Base-by-base conservation (phyloP, 92 coral and sea anemone species). In the Pocillopora grandis region DNA sequence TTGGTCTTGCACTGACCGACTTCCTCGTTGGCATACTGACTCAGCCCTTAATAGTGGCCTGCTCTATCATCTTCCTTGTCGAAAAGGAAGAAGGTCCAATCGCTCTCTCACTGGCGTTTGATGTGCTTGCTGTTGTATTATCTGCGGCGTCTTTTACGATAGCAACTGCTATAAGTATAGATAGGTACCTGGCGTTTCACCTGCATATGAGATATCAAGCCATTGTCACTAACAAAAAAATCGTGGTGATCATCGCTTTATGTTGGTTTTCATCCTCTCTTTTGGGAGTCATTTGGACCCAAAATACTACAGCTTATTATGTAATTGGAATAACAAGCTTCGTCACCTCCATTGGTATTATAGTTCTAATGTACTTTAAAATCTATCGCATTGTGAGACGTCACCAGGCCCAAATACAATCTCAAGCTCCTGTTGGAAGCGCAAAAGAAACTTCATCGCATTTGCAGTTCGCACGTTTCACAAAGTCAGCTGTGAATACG, bases 181-280 rank as follows among this genome's bases (percentile, higher is more conserved):
- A 84, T 16, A 75, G 81, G 37, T 84, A 58, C 55, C 87, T 84
- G 18, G 76, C 65, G 12, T 74, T 84, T 36, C n/a, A 56, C 56
- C 14, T 84, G n/a, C 87, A 84, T 69, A 84, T 84, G 87, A 57
- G 87, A 76, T 84, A 84, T 64, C 75, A 65, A 15, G 35, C 66
- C 1, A 31, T 84, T 4, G 87, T 84, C 66, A 84, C 87, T 18
- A 66, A 6, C 66, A 76, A 36, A 48, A 75, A 58, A 57, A 57
- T 84, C 59, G 56, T 48, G 3, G 67, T 55, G 9, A 18, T 56
- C 60, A 56, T 84, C 14, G 68, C 16, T 12, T 11, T 48, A 42
- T 66, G 35, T 18, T 84, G 81, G 76, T 42, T 66, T 15, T 2
- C 21, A 11, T 76, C 76, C 13, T 23, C 42, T 55, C 14, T 66